Evolutionary conservation across 1,140 invertebrate genomes (phyloP), one percentile per base, ranked within the genome.

Genomic region (Drosophila guanche): DNA sequence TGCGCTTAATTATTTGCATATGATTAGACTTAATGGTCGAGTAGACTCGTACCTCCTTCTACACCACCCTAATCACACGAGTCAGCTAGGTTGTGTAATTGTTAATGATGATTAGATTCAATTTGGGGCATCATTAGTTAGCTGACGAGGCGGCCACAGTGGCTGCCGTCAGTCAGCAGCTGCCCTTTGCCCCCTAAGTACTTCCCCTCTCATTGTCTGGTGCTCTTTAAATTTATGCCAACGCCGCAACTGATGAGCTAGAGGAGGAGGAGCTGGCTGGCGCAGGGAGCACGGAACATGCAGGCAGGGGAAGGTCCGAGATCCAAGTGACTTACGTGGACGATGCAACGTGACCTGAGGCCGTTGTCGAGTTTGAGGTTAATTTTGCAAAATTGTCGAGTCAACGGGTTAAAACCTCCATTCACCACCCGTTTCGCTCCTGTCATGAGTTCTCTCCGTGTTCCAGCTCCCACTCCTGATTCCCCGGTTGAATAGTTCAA

Each of bases 51-150:
- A 23, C 47, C 25, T 3, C 40, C 16, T n/a, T 5, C 45, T 25
- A 46, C 53, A 20, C 42, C 56, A 16, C 40, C 52, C 68, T 78
- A 86, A 88, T 86, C 83, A 86, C 83, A 71, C 70, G 63, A 88
- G 78, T 71, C 70, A 75, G 66, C 63, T 71, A 47, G 66, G 81
- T 61, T 83, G 69, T 89, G 84, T 89, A 89, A 90, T 90, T 90
- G 89, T 90, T 90, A 90, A 90, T 90, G 89, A 90, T 90, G 89
- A 90, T 90, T 90, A 90, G 89, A 90, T 84, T 90, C 89, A 90
- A 90, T 90, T 90, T 90, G 76, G 86, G 81, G 89, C 89, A 89
- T 89, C 89, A 90, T 90, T 90, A 90, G 89, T 84, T 84, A 84
- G 71, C 84, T 83, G 76, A 86, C 81, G 74, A 74, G 59, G 73